These are phyloP conservation scores for Ibidorhyncha struthersii DNA, from an alignment of 2,113 vertebrate species.

Conservation along the genomic window DNA sequence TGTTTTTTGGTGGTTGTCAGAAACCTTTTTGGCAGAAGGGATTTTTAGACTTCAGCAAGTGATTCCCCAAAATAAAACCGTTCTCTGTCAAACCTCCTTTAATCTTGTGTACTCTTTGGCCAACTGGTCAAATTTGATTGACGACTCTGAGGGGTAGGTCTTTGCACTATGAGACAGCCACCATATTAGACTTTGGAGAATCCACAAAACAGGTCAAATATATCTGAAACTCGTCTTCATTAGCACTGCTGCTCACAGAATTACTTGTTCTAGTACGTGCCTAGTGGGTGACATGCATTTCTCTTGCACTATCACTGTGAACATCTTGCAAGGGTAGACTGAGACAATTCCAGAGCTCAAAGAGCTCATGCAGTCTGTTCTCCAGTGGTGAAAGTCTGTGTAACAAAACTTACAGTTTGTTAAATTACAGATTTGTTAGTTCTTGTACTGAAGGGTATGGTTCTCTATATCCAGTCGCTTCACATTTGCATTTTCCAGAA, in stretches of 20 bases:
- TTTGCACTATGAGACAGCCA: background rate
- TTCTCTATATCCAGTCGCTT: background rate
- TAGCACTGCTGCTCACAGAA: background rate
- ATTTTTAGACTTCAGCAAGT: background rate
- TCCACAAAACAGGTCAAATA: background rate
- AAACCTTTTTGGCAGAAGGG: background rate
- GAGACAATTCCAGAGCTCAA: background rate
- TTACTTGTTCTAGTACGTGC: background rate
- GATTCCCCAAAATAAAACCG: background rate
- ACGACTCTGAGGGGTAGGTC: background rate
- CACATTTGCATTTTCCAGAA: background rate
- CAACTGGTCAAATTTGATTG: background rate
- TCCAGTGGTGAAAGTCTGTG: background rate
- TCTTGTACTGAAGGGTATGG: background rate
- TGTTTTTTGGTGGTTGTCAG: background rate
- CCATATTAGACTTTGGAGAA: background rate
- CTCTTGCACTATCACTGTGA: background rate
- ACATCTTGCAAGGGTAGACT: background rate
- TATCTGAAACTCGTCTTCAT: background rate
- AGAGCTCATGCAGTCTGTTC: background rate
- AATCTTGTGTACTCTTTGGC: background rate
- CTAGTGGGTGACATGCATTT: background rate
- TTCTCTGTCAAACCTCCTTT: background rate
- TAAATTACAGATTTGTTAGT: background rate
- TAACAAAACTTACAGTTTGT: background rate